Percentiles rank a stretch among this genome's conserved stretches.
These are phyloP conservation scores for Cettia cetti DNA, from an alignment of 2,113 vertebrate species.

Conservation along the genomic window DNA sequence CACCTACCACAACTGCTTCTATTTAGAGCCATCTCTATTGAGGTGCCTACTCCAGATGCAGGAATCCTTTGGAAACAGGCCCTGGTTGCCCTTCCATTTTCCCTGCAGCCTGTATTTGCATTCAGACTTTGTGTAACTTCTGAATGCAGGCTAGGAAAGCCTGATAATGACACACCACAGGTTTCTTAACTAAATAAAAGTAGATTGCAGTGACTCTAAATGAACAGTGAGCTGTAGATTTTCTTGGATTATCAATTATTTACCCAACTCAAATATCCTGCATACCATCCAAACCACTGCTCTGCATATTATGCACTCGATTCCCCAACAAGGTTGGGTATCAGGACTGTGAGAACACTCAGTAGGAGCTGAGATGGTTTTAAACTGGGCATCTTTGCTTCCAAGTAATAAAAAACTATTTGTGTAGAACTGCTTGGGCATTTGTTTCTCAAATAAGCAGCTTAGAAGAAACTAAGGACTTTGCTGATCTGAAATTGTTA, in stretches of 20 bases:
- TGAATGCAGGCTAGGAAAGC: background rate
- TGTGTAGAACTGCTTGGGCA: background rate
- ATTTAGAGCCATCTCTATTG: background rate
- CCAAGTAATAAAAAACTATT: background rate
- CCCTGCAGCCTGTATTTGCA: background rate
- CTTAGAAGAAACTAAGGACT: background rate
- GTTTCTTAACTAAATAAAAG: background rate
- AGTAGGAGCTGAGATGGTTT: background rate
- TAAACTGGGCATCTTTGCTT: background rate
- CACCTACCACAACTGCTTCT: background rate
- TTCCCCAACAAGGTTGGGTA: background rate
- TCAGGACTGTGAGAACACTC: background rate
- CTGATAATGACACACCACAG: background rate
- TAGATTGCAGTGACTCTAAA: background rate
- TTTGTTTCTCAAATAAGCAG: background rate
- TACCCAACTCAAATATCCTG: background rate
- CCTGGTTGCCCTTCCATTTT: background rate
- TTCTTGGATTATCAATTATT: background rate
- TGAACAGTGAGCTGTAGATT: background rate
- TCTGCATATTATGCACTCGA: background rate
- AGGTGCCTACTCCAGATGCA: background rate
- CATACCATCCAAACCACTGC: background rate
- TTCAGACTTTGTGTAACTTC: background rate
- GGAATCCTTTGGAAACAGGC: background rate
- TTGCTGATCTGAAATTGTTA: background rate